Conservation (phyloP, 1,140 invertebrate species). For the Orchesella cincta region DNA sequence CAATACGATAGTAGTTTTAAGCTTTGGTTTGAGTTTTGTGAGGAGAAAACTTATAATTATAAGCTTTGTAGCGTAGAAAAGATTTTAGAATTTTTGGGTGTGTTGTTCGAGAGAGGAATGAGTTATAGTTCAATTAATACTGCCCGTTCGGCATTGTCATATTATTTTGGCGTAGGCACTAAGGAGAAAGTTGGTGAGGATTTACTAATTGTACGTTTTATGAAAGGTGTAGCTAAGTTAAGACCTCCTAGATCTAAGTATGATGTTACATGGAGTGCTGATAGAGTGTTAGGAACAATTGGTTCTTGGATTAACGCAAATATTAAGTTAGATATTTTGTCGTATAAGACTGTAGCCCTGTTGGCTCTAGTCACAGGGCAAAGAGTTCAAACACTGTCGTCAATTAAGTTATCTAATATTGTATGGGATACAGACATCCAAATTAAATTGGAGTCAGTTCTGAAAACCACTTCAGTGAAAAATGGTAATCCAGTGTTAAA, state of each 20-base stretch:
- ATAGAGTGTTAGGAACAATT: not conserved
- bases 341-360: not conserved
- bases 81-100: not conserved
- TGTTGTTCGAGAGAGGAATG: not conserved
- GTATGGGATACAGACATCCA: not conserved
- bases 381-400: not conserved
- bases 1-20: not conserved
- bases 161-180: not conserved
- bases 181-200: not conserved
- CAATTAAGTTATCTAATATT: not conserved
- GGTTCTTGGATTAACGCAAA: not conserved
- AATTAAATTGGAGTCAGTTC: not conserved
- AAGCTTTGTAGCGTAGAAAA: not conserved
- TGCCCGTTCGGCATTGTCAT: not conserved
- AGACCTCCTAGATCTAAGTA: not conserved
- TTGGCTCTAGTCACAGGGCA: not conserved
- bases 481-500: not conserved
- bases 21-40: not conserved
- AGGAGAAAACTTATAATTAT: not conserved
- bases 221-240: not conserved
- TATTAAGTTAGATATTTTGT: not conserved
- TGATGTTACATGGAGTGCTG: not conserved
- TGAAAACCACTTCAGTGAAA: not conserved
- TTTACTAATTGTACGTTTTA: not conserved
- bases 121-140: conserved; percentile 7